Percentiles rank a stretch among this genome's conserved stretches.
Evolutionary conservation across 2,888 invertebrate species (phyloP).

Genomic region (Euplexia lucipara): DNA sequence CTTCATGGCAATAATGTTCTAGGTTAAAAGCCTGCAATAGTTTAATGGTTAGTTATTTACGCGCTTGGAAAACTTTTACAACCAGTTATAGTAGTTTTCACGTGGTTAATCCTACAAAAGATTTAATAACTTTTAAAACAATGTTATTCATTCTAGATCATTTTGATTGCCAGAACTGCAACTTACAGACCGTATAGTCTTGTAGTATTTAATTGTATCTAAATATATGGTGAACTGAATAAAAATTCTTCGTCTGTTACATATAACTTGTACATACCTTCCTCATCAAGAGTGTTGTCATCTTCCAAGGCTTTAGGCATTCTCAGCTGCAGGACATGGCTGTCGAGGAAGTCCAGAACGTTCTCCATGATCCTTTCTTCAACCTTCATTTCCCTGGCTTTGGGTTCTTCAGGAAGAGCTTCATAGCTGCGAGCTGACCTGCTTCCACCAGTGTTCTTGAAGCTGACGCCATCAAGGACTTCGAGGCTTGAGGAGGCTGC

Average conservation of each 20-base stretch:
- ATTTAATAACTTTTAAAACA: neutral
- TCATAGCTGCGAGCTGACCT: constrained; percentile 86
- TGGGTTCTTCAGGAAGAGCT: constrained; percentile 84
- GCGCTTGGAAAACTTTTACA: constrained; percentile 33
- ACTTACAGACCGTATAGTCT: neutral
- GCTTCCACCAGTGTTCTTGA: constrained; percentile 84
- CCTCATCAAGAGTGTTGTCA: constrained; percentile 86
- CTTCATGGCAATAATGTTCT: constrained; percentile 32
- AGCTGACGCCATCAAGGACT: constrained; percentile 83
- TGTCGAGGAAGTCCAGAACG: constrained; percentile 86
- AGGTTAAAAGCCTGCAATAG: constrained; percentile 42
- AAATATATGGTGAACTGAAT: neutral
- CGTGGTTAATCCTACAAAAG: constrained; percentile 1
- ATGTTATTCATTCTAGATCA: constrained; percentile 2
- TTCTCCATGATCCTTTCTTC: constrained; percentile 88
- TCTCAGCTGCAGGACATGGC: constrained; percentile 84
- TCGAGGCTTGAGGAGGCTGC: constrained; percentile 85
- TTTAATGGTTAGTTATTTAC: constrained; percentile 30
- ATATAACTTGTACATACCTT: constrained; percentile 76
- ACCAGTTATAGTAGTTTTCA: constrained; percentile 19
- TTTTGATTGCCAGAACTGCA: no score
- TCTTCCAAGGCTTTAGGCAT: constrained; percentile 87
- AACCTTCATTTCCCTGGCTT: constrained; percentile 82
- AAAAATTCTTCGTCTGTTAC: neutral
- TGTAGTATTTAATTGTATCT: neutral